Evolutionary conservation across 2,797 vertebrate genomes (phyloP).

Genomic region (Tamandua tetradactyla): DNA sequence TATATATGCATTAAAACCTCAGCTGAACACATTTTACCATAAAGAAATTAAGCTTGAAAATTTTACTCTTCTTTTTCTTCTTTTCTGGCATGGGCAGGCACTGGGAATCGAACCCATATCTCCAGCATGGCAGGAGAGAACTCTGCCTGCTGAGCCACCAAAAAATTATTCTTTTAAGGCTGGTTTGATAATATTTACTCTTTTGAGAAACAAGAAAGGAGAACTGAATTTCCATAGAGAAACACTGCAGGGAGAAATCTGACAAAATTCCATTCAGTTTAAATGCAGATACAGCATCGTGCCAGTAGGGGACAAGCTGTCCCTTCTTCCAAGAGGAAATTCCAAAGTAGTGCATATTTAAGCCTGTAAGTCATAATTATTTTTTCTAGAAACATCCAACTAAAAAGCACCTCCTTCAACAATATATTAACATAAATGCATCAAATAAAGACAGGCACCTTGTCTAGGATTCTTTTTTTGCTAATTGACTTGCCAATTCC

Average conservation of each 20-base stretch:
- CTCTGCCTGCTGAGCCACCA: no score
- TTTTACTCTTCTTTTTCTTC: no score
- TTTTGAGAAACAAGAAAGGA: background rate
- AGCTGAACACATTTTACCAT: background rate
- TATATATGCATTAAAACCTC: background rate
- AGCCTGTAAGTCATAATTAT: background rate
- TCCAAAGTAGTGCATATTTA: background rate
- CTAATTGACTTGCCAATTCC: conserved; percentile 61
- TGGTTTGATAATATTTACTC: background rate
- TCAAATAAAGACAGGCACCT: background rate
- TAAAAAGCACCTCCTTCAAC: conserved; percentile 46
- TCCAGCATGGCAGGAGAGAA: no score
- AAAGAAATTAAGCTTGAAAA: conserved; percentile 2
- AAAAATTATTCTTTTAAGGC: background rate
- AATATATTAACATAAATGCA: conserved; percentile 9
- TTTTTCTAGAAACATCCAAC: conserved; percentile 39
- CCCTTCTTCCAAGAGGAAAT: conserved; percentile 30
- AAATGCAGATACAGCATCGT: background rate
- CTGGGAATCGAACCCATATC: no score
- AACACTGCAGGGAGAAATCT: background rate
- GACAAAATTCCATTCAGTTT: conserved; percentile 8
- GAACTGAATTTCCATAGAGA: conserved; percentile 37
- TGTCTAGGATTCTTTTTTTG: conserved; percentile 39
- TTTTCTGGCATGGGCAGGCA: no score
- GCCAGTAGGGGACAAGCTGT: conserved; percentile 51